Conservation (phyloP, 2,888 invertebrate genomes). For the Drosophila antonietae region DNA sequence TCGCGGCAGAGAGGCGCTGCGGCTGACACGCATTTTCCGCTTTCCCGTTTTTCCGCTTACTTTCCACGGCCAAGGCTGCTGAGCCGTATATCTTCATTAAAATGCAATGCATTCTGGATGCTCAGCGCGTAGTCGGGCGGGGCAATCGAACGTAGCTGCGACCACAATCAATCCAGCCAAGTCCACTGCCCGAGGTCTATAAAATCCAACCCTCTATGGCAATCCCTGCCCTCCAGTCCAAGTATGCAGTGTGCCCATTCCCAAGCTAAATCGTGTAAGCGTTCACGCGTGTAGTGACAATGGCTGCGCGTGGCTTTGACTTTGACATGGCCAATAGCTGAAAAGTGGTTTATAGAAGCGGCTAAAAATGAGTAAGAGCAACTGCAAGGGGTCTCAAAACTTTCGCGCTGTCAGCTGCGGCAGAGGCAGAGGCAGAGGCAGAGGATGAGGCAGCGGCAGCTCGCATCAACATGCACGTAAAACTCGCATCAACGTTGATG, state of each 20-base stretch:
- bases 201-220: not conserved
- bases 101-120: slow-evolving; percentile 71
- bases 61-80: slow-evolving; percentile 30
- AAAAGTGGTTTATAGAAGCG: not conserved
- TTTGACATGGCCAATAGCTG: slow-evolving; percentile 69
- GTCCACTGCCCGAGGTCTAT: not conserved
- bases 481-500: slow-evolving; percentile 62
- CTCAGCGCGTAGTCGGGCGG: slow-evolving; percentile 31
- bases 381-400: slow-evolving; percentile 33
- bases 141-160: slow-evolving; percentile 43
- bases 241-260: not conserved
- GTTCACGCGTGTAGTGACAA: slow-evolving; percentile 78
- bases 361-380: not conserved
- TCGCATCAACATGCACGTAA: slow-evolving; percentile 70
- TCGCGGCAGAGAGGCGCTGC: slow-evolving; percentile 41
- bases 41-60: slow-evolving; percentile 2
- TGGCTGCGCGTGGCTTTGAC: slow-evolving; percentile 71
- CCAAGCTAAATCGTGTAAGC: slow-evolving; percentile 65
- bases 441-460: slow-evolving; percentile 17
- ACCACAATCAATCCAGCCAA: slow-evolving; percentile 33
- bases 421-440: too few species aligned
- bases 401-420: slow-evolving; percentile 30
- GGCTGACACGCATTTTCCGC: slow-evolving; percentile 39
- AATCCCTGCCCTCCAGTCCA: not conserved
- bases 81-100: slow-evolving; percentile 74